These are phyloP conservation scores for Trachymyrmex cornetzi DNA, from an alignment of 1,140 invertebrate genomes.

Conservation along the genomic window DNA sequence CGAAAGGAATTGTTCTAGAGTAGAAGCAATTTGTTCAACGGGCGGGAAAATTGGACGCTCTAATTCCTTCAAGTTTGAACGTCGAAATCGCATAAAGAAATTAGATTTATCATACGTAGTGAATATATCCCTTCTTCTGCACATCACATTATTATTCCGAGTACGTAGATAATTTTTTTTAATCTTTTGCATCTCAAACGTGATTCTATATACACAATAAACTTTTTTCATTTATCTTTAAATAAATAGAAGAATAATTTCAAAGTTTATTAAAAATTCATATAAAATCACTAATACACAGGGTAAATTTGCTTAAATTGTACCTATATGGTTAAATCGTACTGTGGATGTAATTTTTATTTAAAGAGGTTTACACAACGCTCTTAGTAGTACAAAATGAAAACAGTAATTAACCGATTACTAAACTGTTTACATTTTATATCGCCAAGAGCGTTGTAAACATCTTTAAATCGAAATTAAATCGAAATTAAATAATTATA, in stretches of 20 bases:
- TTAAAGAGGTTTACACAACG: too few species aligned
- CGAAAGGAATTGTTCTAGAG: conserved; percentile 7
- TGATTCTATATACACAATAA: not conserved
- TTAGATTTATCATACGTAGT: not conserved
- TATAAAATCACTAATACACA: not conserved
- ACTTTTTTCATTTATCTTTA: not conserved
- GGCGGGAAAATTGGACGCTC: conserved; percentile 3
- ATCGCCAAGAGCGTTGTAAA: too few species aligned
- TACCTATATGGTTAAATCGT: too few species aligned
- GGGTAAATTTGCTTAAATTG: too few species aligned
- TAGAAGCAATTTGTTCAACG: conserved; percentile 46
- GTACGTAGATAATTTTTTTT: not conserved
- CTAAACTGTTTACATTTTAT: too few species aligned
- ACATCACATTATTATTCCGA: not conserved
- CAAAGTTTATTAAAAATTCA: not conserved
- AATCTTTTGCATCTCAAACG: not conserved
- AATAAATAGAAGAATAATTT: not conserved
- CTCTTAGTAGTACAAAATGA: too few species aligned
- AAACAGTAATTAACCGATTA: too few species aligned
- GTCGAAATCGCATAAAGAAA: conserved; percentile 7
- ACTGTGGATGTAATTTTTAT: too few species aligned
- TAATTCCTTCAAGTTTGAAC: conserved; percentile 9
- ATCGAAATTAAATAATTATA: too few species aligned
- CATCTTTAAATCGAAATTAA: too few species aligned
- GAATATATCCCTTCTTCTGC: not conserved